phyloP scores from a whole-genome alignment of 1,140 invertebrate genomes.

The Drosophila quadrilineata region DNA sequence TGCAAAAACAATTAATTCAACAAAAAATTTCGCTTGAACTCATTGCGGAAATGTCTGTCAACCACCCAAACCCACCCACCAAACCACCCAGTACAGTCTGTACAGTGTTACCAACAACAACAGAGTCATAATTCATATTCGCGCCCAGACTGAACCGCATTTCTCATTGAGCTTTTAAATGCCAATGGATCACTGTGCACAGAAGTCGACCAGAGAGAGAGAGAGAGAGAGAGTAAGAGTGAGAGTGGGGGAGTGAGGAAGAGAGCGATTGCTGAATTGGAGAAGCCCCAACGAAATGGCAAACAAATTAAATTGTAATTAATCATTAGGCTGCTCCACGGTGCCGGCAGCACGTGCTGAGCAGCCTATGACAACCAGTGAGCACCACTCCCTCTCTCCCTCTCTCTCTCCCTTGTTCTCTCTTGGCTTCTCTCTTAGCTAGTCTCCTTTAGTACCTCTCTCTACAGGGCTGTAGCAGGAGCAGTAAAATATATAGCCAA shows the following conservation, averaged over 20 bases:
- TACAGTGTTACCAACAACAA: background rate
- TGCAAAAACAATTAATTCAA: constrained; percentile 68
- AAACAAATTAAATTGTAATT: constrained; percentile 79
- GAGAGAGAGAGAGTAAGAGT: background rate
- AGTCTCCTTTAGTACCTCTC: too few relatives aligned
- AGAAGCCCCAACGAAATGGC: constrained; percentile 44
- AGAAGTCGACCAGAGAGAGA: background rate
- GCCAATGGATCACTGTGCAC: constrained; percentile 1
- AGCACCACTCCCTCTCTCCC: too few relatives aligned
- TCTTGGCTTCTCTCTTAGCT: too few relatives aligned
- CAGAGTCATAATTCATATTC: background rate
- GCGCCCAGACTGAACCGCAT: too few relatives aligned
- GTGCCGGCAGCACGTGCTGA: constrained; percentile 50
- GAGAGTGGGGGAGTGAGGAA: too few relatives aligned
- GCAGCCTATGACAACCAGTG: constrained; percentile 68
- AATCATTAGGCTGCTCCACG: constrained; percentile 59
- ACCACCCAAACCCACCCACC: too few relatives aligned
- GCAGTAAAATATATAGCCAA: constrained; percentile 62
- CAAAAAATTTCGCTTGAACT: constrained; percentile 23
- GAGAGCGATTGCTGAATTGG: background rate
- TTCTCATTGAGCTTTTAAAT: background rate
- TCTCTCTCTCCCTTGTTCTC: too few relatives aligned
- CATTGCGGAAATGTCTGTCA: background rate
- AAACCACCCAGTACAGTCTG: too few relatives aligned
- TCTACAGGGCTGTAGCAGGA: background rate